These are phyloP conservation scores for Busseola fusca DNA, from an alignment of 2,888 invertebrate species.

Conservation along the genomic window DNA sequence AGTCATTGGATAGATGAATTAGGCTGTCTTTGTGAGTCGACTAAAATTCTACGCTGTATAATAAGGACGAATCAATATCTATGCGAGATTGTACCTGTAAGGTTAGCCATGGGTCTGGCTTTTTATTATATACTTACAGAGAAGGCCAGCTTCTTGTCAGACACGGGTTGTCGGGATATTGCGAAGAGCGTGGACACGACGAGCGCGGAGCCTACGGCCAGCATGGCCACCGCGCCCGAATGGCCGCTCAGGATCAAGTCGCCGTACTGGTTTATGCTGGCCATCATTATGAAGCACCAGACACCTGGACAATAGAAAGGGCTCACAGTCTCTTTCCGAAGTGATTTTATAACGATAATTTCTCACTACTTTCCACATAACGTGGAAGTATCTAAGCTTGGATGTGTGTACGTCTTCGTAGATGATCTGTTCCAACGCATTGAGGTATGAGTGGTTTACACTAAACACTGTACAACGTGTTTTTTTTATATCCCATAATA, in stretches of 20 bases:
- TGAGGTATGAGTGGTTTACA: slow-evolving; percentile 50
- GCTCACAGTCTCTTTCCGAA: not conserved
- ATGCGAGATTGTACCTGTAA: no score
- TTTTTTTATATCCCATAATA: no score
- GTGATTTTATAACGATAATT: not conserved
- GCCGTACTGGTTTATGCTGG: slow-evolving; percentile 74
- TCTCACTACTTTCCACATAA: not conserved
- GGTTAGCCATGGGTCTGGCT: no score
- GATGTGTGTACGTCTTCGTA: slow-evolving; percentile 74
- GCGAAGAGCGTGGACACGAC: slow-evolving; percentile 84
- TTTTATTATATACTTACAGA: slow-evolving; percentile 82
- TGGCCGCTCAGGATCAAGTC: slow-evolving; percentile 72
- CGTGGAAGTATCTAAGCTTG: slow-evolving; percentile 69
- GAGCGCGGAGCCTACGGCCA: slow-evolving; percentile 67
- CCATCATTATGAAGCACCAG: slow-evolving; percentile 82
- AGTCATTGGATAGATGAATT: no score
- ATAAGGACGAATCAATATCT: no score
- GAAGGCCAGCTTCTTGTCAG: slow-evolving; percentile 90
- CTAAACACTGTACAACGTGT: not conserved
- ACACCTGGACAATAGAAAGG: slow-evolving; percentile 64
- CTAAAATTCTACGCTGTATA: no score
- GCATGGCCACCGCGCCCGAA: slow-evolving; percentile 60
- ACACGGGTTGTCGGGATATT: slow-evolving; percentile 90
- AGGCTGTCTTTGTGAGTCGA: no score
- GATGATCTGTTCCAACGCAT: slow-evolving; percentile 67